Evolutionary conservation across 2,113 vertebrate species (phyloP), one percentile per base, ranked within the genome.

Genomic region (Poeciliopsis retropinna): DNA sequence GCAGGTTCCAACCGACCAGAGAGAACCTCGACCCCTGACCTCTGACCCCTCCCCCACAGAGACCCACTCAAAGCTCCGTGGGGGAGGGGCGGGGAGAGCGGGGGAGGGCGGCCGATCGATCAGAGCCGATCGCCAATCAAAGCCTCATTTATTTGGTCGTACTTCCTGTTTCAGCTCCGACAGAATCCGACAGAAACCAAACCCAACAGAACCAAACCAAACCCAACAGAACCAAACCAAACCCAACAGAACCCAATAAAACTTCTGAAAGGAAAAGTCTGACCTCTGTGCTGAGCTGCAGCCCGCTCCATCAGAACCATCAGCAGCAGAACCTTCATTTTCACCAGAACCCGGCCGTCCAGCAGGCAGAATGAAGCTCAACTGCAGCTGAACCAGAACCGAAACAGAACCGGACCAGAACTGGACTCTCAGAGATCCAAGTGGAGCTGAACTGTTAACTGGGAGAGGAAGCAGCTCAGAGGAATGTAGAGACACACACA

Each of bases 221-320:
- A 54, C 14, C 27, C n/a, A 28, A 1, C 8, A 27, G 12, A 60
- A 60, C 25, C 60, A 14, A 31, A 30, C 1, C 9, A 30, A 63
- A 63, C 61, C 3, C 5, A 6, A 7, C 29, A 29, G 15, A 63
- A 63, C 28, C 29, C 11, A 60, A 3, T 27, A 12, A 12, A 60
- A 13, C 11, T 27, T 60, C 12, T 61, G 4, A 61, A 57, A 57
- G 51, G 8, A 25, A 57, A 57, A 25, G 7, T 57, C 81, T 86
- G 37, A 89, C 87, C 89, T 86, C 82, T 84, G 32, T 89, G 81
- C 62, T 88, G 85, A 68, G 84, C 79, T 22, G 64, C 73, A 10
- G 73, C 37, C 65, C 32, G 44, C 34, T 82, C 64, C 81, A 84
- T 65, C 76, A 88, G 11, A 70, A 85, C 0, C 80, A 85, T 0